Base-by-base conservation (phyloP, 1,140 invertebrate genomes). In the Sminthurinus signatus region DNA sequence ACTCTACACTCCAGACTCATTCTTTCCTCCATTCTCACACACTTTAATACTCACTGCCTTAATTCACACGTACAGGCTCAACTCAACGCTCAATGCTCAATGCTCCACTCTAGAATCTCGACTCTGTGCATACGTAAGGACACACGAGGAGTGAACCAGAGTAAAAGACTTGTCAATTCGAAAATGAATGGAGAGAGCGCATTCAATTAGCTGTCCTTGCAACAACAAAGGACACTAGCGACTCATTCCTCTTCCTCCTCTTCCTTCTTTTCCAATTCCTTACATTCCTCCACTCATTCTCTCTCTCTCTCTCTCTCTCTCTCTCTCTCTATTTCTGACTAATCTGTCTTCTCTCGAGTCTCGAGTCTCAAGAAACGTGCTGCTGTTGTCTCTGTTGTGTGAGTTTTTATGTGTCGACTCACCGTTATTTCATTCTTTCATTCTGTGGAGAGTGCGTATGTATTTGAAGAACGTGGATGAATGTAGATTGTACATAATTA, bases 101-200 rank as follows among this genome's bases (percentile, higher is more conserved):
- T 39, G 32, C 28, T 57, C 43, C n/a, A 25, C 23, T n/a, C 23
- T 8, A 10, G 44, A 10, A n/a, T 48, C 4, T 48, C 8, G 10
- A n/a, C 23, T 19, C n/a, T 48, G 44, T 8, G n/a, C 23, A 25
- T 5, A n/a, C 5, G 44, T 5, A n/a, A 10, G n/a, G 8, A 10
- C 23, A n/a, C 8, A n/a, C n/a, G 44, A 5, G 44, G 5, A 19
- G 44, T 19, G n/a, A 8, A 23, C 14, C 8, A 10, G 14, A 10
- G 8, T 55, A 64, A 62, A 65, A 65, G 63, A 65, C 63, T 65
- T 65, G 63, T 65, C 63, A 65, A 65, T 65, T 56, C 31, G 48
- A 39, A 65, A 60, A 60, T 60, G 63, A 65, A 65, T 60, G 46
- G 63, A 60, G 57, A 59, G 60, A 65, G 60, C 60, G 63, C 63